Percentiles rank a stretch among this genome's conserved stretches.
phyloP scores from a whole-genome alignment of 2,888 invertebrate species.

The Keiferia lycopersicella region DNA sequence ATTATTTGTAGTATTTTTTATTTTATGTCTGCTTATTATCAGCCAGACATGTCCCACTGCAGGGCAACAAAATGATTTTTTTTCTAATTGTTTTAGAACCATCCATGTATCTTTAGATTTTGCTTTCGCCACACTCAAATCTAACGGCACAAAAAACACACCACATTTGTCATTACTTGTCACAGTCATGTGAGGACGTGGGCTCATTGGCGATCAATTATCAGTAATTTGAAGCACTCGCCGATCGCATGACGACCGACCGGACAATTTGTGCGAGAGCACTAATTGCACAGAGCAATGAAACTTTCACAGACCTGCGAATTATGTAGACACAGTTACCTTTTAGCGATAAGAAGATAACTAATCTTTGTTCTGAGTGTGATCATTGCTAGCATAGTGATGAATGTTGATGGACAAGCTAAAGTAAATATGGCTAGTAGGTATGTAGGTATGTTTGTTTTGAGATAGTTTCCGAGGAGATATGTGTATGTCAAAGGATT shows the following conservation, averaged over 20 bases:
- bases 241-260: constrained; percentile 56
- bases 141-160: constrained; percentile 11
- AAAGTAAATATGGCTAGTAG: no score
- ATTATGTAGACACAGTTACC: neutral
- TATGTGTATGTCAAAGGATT: no score
- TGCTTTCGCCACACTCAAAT: neutral
- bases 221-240: constrained; percentile 71
- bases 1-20: no score
- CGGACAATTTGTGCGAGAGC: constrained; percentile 56
- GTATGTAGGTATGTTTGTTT: no score
- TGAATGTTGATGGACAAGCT: no score
- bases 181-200: constrained; percentile 58
- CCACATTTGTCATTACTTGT: constrained; percentile 47
- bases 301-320: constrained; percentile 49
- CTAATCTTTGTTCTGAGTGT: neutral
- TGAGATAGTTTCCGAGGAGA: no score
- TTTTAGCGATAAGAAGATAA: neutral
- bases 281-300: constrained; percentile 70
- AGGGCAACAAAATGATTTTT: no score
- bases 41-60: no score
- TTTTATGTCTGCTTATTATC: no score
- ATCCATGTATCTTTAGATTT: no score
- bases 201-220: constrained; percentile 72
- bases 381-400: no score
- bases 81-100: no score